phyloP scores from a whole-genome alignment of 1,140 invertebrate genomes.

The Conus betulinus region DNA sequence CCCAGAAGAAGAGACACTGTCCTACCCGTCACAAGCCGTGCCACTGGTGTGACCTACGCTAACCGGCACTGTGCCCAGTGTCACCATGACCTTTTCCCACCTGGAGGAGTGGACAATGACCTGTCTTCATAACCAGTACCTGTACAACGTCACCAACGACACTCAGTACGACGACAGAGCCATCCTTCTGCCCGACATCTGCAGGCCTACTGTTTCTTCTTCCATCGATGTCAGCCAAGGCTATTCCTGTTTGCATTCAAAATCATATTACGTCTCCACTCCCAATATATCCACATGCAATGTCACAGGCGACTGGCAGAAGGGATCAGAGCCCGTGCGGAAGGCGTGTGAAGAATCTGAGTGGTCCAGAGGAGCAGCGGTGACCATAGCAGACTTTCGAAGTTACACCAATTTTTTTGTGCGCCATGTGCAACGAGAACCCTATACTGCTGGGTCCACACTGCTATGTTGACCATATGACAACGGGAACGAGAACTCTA shows the following conservation, averaged over 20 bases:
- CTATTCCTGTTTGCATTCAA: background rate
- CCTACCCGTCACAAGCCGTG: background rate
- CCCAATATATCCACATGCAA: background rate
- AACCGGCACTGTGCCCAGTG: slow-evolving; percentile 5
- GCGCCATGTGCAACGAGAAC: background rate
- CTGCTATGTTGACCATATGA: too few relatives aligned
- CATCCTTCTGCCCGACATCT: background rate
- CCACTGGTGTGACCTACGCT: background rate
- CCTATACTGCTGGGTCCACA: too few relatives aligned
- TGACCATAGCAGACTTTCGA: too few relatives aligned
- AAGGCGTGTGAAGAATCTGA: background rate
- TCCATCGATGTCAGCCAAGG: background rate
- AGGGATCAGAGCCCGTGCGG: background rate
- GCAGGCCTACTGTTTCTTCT: background rate
- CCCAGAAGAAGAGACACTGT: slow-evolving; percentile 3
- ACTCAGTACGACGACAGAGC: background rate
- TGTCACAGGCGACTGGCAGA: background rate
- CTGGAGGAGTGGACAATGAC: background rate
- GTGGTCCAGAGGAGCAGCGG: background rate
- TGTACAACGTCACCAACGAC: slow-evolving; percentile 15
- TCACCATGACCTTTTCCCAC: background rate
- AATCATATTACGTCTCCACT: background rate
- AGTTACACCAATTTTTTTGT: background rate
- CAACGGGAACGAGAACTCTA: too few relatives aligned
- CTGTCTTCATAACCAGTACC: slow-evolving; percentile 14